Evolutionary conservation across 2,888 invertebrate species (phyloP).

Genomic region (Azorinus chamasolen): DNA sequence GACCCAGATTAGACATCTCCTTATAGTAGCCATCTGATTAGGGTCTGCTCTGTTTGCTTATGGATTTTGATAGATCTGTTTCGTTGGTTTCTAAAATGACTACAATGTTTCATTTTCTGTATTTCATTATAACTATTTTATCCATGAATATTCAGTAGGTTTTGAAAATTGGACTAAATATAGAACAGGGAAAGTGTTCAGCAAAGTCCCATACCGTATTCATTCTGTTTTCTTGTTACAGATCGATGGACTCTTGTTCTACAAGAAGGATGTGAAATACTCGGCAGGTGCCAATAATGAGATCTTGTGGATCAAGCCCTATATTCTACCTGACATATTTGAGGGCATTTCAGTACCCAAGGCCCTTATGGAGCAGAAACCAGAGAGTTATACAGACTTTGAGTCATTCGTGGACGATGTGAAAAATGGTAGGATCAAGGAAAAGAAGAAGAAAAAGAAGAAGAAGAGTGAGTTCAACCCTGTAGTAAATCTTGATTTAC

Average conservation of each 20-base stretch:
- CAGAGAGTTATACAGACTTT: constrained; percentile 71
- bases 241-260: constrained; percentile 96
- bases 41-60: no score
- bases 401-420: constrained; percentile 69
- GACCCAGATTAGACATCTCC: no score
- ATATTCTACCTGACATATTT: constrained; percentile 92
- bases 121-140: no score
- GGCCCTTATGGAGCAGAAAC: constrained; percentile 64
- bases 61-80: no score
- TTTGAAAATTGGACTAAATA: no score
- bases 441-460: constrained; percentile 43
- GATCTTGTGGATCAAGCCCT: constrained; percentile 95
- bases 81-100: no score
- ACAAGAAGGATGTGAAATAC: constrained; percentile 93
- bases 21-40: no score
- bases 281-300: constrained; percentile 92
- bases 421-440: constrained; percentile 30
- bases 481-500: constrained; percentile 46
- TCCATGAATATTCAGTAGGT: no score
- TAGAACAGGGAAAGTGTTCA: no score
- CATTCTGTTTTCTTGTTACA: constrained; percentile 61
- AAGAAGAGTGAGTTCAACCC: constrained; percentile 43
- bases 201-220: no score
- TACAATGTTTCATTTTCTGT: no score
- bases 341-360: constrained; percentile 85